Conservation (phyloP, 2,888 invertebrate genomes). For the Drosophila maculinotata region DNA sequence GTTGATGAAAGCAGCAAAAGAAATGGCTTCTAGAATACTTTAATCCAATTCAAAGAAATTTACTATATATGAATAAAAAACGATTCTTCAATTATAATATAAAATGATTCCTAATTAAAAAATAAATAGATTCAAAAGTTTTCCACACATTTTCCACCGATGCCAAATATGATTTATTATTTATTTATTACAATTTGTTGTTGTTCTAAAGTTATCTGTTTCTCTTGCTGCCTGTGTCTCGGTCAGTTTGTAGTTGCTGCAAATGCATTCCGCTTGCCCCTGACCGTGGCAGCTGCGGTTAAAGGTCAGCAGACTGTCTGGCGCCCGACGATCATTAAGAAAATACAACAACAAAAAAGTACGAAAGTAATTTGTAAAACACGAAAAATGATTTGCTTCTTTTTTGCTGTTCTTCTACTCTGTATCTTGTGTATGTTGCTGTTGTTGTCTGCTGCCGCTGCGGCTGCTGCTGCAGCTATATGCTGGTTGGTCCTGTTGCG, state of each 20-base stretch:
- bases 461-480: too few species aligned
- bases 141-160: background rate
- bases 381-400: conserved; percentile 68
- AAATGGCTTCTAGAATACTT: too few species aligned
- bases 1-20: too few species aligned
- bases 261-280: conserved; percentile 24
- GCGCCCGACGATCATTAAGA: conserved; percentile 75
- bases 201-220: background rate
- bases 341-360: conserved; percentile 26
- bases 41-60: too few species aligned
- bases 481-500: conserved; percentile 54
- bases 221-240: background rate
- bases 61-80: too few species aligned
- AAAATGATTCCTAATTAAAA: too few species aligned
- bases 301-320: conserved; percentile 77
- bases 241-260: conserved; percentile 7
- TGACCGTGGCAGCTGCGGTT: conserved; percentile 38
- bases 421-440: conserved; percentile 1
- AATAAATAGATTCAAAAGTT: background rate
- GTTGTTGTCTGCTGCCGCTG: conserved; percentile 8
- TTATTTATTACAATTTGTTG: background rate
- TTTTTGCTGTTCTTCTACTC: conserved; percentile 17
- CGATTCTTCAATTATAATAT: too few species aligned
- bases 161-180: conserved; percentile 11
- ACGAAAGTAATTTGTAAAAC: conserved; percentile 77